Base-by-base conservation (phyloP, 2,113 vertebrate genomes). In the Sinosuthora webbiana region DNA sequence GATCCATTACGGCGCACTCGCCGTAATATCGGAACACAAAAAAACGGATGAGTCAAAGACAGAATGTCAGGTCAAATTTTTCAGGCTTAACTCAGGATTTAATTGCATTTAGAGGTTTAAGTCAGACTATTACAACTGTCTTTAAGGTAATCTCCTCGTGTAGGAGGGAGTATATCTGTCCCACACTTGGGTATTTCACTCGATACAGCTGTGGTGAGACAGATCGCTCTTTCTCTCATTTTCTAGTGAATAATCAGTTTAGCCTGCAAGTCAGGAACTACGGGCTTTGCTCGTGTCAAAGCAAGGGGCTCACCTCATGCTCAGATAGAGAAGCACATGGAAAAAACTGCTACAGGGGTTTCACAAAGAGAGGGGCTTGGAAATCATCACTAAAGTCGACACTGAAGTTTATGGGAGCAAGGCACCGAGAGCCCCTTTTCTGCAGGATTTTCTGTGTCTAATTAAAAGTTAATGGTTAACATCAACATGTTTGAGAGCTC, bases 81-180 rank as follows among this genome's bases (percentile, higher is more conserved):
- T 87, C 90, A 91, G 92, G 87, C 78, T 95, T 95, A 94, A 83
- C 92, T 95, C 63, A 24, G 92, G 71, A 96, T 94, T 95, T 96
- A 95, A 96, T 91, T 91, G 91, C 82, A 91, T 95, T 95, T 95
- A 93, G 91, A 76, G 63, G 78, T 80, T 96, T 94, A 93, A 95
- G 62, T 52, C 65, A 64, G 81, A 76, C 53, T 89, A 80, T 69
- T 82, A 82, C 78, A 93, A 71, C 42, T 2, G 39, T 59, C 87
- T 91, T 87, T 37, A 78, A 83, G 59, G 80, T 82, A 89, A 95
- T 94, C 93, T 93, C 71, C 42, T 71, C 2, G 0, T 27, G 44
- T 14, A 39, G 60, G 64, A 89, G 57, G 50, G 37, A 52, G 14
- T 27, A 10, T 33, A 0, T 6, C 6, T 19, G 83, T 63, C 39